Percentiles rank a stretch among this genome's conserved stretches.
Evolutionary conservation across 2,113 vertebrate genomes (phyloP).

Genomic region (Cebus imitator): DNA sequence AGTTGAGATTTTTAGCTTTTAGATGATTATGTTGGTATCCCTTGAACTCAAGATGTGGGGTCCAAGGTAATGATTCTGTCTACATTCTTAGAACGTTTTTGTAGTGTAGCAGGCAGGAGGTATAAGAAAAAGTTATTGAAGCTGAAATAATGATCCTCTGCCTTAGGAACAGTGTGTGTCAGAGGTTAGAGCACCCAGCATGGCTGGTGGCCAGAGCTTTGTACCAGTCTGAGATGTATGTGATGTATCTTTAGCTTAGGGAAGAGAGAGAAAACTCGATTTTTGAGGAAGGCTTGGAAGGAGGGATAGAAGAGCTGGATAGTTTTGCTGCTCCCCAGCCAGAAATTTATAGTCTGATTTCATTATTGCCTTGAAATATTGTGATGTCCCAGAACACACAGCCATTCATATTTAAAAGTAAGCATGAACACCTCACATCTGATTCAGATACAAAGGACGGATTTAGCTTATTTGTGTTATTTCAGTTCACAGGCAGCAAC

Average conservation of each 20-base stretch:
- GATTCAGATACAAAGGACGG: neutral
- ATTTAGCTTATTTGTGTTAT: neutral
- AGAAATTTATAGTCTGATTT: slow-evolving; percentile 17
- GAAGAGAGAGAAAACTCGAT: neutral
- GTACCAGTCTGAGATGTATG: neutral
- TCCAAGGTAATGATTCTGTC: neutral
- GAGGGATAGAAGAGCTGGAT: neutral
- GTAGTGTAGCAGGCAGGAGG: neutral
- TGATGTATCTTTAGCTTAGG: neutral
- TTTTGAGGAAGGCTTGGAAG: neutral
- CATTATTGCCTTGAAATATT: slow-evolving; percentile 34
- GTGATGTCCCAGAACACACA: neutral
- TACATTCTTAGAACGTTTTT: neutral
- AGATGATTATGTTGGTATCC: neutral
- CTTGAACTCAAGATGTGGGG: neutral
- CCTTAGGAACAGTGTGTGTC: neutral
- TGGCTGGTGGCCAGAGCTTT: neutral
- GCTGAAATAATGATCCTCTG: neutral
- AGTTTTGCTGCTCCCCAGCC: neutral
- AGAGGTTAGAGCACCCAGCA: neutral
- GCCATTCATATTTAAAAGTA: neutral
- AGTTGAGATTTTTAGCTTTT: neutral
- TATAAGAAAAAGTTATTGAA: neutral
- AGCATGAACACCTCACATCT: neutral
- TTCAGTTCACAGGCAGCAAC: neutral